Conservation (phyloP, 2,888 invertebrate species). For the Nephrocerus scutellatus region DNA sequence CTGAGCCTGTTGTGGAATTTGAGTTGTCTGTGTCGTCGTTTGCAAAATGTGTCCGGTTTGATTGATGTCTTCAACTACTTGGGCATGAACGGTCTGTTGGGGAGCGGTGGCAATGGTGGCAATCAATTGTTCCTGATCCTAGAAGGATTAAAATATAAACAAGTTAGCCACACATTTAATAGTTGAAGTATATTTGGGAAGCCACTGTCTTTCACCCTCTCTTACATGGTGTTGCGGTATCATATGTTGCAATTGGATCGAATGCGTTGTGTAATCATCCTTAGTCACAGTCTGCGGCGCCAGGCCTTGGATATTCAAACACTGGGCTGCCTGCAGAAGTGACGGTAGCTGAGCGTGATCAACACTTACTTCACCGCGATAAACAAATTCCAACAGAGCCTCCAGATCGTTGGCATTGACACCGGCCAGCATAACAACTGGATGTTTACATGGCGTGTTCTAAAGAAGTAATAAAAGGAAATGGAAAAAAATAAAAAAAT, state of each 20-base stretch:
- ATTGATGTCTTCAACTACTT: conserved; percentile 47
- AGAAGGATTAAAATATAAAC: not conserved
- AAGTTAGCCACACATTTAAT: too few relatives aligned
- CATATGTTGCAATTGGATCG: conserved; percentile 47
- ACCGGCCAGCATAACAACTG: conserved; percentile 59
- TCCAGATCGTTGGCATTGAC: conserved; percentile 57
- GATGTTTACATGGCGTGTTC: conserved; percentile 60
- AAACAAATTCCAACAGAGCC: conserved; percentile 57
- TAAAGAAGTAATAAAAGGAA: conserved; percentile 31
- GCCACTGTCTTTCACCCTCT: too few relatives aligned
- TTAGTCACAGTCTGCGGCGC: conserved; percentile 51
- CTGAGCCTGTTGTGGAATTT: conserved; percentile 36
- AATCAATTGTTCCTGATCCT: conserved; percentile 46
- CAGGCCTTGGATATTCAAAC: conserved; percentile 56
- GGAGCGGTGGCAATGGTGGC: conserved; percentile 46
- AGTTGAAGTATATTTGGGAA: too few relatives aligned
- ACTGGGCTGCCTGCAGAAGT: conserved; percentile 56
- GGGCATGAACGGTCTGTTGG: conserved; percentile 47
- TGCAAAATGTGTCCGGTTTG: conserved; percentile 44
- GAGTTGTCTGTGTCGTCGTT: conserved; percentile 35
- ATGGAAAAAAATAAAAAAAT: conserved; percentile 7
- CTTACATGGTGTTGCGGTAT: conserved; percentile 47
- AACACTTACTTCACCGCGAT: conserved; percentile 57
- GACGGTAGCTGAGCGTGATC: conserved; percentile 57
- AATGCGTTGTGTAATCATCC: conserved; percentile 47